Evolutionary conservation across 1,140 invertebrate genomes (phyloP).

Genomic region (Rhyacophila brunnea): DNA sequence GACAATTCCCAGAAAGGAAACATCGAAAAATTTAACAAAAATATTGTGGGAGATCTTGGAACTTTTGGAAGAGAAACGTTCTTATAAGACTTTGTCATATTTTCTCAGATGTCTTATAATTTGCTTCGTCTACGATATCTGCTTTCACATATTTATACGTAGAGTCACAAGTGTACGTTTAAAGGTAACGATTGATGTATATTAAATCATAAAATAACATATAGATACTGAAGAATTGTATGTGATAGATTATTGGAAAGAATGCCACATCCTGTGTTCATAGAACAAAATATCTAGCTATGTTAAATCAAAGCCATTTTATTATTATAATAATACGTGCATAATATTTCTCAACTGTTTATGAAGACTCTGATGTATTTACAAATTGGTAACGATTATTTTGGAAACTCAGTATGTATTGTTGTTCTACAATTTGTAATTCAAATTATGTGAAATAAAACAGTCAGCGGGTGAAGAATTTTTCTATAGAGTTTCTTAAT

Average conservation of each 20-base stretch:
- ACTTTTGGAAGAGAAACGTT: no score
- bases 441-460: not conserved
- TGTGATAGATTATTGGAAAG: conserved; percentile 34
- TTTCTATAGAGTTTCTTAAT: no score
- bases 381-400: conserved; percentile 6
- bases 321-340: conserved; percentile 5
- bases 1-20: no score
- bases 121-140: conserved; percentile 29
- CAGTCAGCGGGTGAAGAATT: no score
- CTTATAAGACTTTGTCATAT: not conserved
- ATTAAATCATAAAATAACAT: conserved; percentile 25
- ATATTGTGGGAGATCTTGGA: no score
- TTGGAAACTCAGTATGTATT: conserved; percentile 4
- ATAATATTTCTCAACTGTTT: conserved; percentile 2
- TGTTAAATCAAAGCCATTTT: conserved; percentile 24
- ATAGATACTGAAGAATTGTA: conserved; percentile 34
- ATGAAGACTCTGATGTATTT: conserved; percentile 7
- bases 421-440: conserved; percentile 23
- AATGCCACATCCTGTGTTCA: conserved; percentile 37
- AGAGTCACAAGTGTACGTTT: conserved; percentile 35
- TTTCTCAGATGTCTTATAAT: conserved; percentile 19
- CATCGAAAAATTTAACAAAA: no score
- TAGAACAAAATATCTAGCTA: conserved; percentile 36
- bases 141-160: conserved; percentile 31
- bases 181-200: conserved; percentile 29